Percentiles rank a stretch among this genome's conserved stretches.
Evolutionary conservation across 2,113 vertebrate species (phyloP).

Genomic region (Mystacornis crossleyi): DNA sequence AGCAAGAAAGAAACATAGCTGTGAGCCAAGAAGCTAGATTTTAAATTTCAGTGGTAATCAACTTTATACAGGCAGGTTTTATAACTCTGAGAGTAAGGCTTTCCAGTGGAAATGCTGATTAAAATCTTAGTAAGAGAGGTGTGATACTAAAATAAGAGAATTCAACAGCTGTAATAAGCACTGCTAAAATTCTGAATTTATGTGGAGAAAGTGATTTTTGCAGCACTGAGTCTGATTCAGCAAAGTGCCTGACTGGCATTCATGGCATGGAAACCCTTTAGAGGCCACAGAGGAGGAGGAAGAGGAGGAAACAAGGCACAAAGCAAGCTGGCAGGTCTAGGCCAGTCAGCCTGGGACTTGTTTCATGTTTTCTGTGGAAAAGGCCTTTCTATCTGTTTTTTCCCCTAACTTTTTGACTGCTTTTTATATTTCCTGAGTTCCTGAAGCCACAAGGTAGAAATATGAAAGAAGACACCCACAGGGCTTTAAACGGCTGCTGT

Average conservation of each 20-base stretch:
- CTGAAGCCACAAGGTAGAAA: constrained; percentile 10
- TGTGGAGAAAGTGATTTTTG: not conserved
- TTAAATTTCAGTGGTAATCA: not conserved
- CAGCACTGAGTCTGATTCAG: not conserved
- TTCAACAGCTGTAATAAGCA: not conserved
- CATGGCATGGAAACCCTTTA: not conserved
- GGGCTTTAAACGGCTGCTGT: not conserved
- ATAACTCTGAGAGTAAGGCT: not conserved
- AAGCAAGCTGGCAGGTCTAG: not conserved
- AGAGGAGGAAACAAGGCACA: not conserved
- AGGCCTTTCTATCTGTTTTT: not conserved
- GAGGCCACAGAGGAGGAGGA: not conserved
- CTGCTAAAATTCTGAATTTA: not conserved
- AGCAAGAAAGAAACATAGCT: not conserved
- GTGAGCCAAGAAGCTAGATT: not conserved
- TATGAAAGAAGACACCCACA: constrained; percentile 47
- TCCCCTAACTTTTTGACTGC: not conserved
- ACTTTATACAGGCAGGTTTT: not conserved
- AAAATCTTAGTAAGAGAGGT: not conserved
- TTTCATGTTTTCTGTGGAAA: not conserved
- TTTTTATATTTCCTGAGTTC: constrained; percentile 61
- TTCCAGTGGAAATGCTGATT: constrained; percentile 39
- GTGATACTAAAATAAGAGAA: not conserved
- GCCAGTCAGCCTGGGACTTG: not conserved
- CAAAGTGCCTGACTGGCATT: not conserved